phyloP scores from a whole-genome alignment of 2,888 invertebrate genomes.

The Sphecodes monilicornis region DNA sequence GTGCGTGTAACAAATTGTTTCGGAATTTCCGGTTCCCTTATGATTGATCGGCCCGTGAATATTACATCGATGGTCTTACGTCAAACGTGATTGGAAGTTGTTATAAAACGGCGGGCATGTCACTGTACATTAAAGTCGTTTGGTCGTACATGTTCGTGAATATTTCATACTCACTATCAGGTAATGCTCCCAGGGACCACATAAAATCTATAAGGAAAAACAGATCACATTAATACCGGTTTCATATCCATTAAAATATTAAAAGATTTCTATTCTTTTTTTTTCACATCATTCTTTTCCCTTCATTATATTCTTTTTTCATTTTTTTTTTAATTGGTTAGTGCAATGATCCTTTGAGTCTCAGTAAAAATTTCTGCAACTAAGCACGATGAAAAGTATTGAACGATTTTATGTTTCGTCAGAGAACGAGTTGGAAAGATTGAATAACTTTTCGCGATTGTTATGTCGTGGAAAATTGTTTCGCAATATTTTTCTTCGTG shows the following conservation, averaged over 20 bases:
- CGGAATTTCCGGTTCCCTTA: conserved; percentile 8
- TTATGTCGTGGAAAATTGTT: background rate
- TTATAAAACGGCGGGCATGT: conserved; percentile 39
- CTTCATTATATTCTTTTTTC: conserved; percentile 66
- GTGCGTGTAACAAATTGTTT: conserved; percentile 21
- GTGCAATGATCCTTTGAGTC: conserved; percentile 61
- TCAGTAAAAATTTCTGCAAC: conserved; percentile 77
- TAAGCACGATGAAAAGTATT: conserved; percentile 70
- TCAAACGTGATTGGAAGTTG: conserved; percentile 52
- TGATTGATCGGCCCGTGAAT: conserved; percentile 56
- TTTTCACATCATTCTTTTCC: conserved; percentile 68
- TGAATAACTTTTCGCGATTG: background rate
- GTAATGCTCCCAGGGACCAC: conserved; percentile 99
- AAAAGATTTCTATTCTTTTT: conserved; percentile 25
- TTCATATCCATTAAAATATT: conserved; percentile 21
- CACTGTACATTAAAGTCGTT: conserved; percentile 32
- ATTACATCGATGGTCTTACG: conserved; percentile 53
- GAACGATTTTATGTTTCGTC: conserved; percentile 17
- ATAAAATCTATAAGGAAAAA: conserved; percentile 96
- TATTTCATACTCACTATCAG: conserved; percentile 93
- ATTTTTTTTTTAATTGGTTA: conserved; percentile 57
- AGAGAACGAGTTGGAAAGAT: background rate
- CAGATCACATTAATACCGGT: conserved; percentile 79
- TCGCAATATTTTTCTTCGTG: conserved; percentile 69
- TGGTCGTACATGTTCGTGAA: conserved; percentile 49